Percentiles rank a stretch among this genome's conserved stretches.
These are phyloP conservation scores for Chymomyza costata DNA, from an alignment of 1,140 invertebrate species.

Conservation along the genomic window DNA sequence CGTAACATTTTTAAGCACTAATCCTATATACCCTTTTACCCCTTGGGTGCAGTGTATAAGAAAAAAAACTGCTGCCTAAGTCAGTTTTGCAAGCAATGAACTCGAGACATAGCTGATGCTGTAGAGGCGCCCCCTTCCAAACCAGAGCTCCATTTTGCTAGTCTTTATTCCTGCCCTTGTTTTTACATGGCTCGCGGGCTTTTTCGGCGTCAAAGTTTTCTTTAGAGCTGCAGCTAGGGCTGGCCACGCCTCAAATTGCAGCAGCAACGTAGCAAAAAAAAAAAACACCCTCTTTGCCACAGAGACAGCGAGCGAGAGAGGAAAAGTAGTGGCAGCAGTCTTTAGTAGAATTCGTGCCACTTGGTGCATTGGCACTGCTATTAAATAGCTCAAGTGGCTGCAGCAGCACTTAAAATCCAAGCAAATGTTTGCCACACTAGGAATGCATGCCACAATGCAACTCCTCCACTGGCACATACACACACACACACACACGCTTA, in stretches of 20 bases:
- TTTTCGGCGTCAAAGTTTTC: conserved; percentile 58
- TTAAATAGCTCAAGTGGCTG: conserved; percentile 61
- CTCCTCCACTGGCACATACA: no score
- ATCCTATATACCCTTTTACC: no score
- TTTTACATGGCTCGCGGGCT: conserved; percentile 29
- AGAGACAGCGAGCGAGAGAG: conserved; percentile 9
- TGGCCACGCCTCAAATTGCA: conserved; percentile 48
- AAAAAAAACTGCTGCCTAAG: conserved; percentile 44
- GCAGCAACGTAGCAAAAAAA: conserved; percentile 21
- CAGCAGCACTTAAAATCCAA: conserved; percentile 12
- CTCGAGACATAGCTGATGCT: conserved; percentile 48
- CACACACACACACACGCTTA: no score
- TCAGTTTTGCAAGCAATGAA: conserved; percentile 72
- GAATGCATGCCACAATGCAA: no score
- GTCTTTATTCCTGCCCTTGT: background rate
- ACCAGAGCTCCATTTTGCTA: background rate
- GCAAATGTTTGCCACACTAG: no score
- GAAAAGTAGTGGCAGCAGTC: conserved; percentile 15
- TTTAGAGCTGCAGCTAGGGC: conserved; percentile 54
- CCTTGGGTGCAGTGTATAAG: no score
- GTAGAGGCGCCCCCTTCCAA: conserved; percentile 14
- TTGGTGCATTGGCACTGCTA: conserved; percentile 45
- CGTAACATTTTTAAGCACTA: no score
- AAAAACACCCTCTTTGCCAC: conserved; percentile 2
- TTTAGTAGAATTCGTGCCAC: no score